Evolutionary conservation across 2,888 invertebrate species (phyloP).

Genomic region (Calameuta filiformis): DNA sequence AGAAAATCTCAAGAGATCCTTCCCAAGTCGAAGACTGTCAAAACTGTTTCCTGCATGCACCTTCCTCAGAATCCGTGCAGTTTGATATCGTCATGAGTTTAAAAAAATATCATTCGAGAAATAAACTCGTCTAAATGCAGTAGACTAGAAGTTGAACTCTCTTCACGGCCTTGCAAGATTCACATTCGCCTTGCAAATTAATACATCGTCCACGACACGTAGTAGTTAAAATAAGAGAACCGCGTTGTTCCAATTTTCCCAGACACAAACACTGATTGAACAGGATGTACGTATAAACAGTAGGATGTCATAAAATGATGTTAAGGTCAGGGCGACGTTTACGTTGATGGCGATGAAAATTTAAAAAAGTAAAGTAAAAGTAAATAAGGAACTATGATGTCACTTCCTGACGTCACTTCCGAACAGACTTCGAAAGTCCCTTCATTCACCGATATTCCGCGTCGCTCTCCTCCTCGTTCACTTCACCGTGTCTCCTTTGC

Average conservation of each 20-base stretch:
- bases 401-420: background rate
- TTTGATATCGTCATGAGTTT: conserved; percentile 6
- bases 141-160: conserved; percentile 43
- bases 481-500: conserved; percentile 31
- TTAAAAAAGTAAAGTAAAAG: background rate
- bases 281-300: background rate
- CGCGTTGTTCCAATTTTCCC: background rate
- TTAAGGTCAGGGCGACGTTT: background rate
- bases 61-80: conserved; percentile 4
- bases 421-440: background rate
- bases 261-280: background rate
- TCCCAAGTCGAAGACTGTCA: background rate
- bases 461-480: conserved; percentile 22
- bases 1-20: background rate
- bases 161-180: background rate
- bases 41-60: background rate
- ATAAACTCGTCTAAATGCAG: conserved; percentile 34
- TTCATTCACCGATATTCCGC: background rate
- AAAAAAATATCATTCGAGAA: conserved; percentile 1
- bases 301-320: background rate
- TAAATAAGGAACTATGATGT: background rate
- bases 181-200: background rate
- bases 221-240: background rate
- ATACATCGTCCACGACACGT: background rate
- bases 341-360: background rate